Base-by-base conservation (phyloP, 2,888 invertebrate genomes). In the Pterostichus niger region DNA sequence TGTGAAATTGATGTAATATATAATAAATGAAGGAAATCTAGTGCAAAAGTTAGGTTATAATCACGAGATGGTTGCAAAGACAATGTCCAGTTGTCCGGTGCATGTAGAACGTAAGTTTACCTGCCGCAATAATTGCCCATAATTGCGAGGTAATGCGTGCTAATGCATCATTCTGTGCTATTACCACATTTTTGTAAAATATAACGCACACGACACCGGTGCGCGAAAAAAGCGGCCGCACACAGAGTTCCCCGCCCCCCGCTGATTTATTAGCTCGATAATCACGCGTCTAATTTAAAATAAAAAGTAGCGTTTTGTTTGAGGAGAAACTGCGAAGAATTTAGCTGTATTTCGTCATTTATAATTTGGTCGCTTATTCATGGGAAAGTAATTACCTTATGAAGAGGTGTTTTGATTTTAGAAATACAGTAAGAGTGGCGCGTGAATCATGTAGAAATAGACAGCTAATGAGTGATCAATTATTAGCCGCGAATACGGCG, bases 161-260 rank as follows among this genome's bases (percentile, higher is more conserved):
- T 86, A 87, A 87, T 88, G 88, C 85, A 86, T 87, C 87, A 87
- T 87, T 88, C 86, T 86, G 81, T 85, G 87, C 87, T 86, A 88
- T 88, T 88, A 88, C 88, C 86, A 87, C 88, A 88, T 88, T 88
- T 89, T 88, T 89, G 87, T 86, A 85, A 88, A 88, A 88, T 87
- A 87, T 87, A 86, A 86, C 84, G 84, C 61, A 84, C 59, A 78
- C 44, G 61, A 59, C 40, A 61, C 17, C 61, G 76, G 54, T 31
- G 54, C 17, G 61, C 78, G 78, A 59, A 56, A 35, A 54, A 54
- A 56, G 24, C 56, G 56, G 56, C 56, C 56, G 56, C 56, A 78
- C 59, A 78, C 78, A 35, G 31, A 40, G 44, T 11, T 24, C 46
- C 56, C 24, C 11, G 4, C 46, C 9, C 31, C 64, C 17, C 10